A percentile compares a stretch with the other conserved stretches of the same genome.
phyloP scores from a whole-genome alignment of 2,113 vertebrate species.

The Calypte anna region DNA sequence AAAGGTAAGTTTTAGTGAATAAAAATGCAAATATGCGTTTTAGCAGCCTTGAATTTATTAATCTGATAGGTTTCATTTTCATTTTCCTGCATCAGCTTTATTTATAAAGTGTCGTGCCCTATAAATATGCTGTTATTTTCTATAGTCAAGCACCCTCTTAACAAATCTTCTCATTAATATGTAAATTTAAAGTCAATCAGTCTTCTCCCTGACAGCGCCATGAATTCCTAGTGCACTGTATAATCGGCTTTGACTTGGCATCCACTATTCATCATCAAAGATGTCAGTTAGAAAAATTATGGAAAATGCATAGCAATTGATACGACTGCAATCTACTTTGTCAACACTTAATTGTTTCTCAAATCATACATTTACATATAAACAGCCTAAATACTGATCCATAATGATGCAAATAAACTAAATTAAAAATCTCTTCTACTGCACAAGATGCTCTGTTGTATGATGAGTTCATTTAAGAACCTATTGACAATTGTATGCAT shows the following conservation, averaged over 20 bases:
- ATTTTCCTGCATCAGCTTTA: constrained; percentile 99
- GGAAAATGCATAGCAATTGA: constrained; percentile 84
- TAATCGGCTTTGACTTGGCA: constrained; percentile 98
- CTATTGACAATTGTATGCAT: constrained; percentile 69
- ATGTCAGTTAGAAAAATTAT: constrained; percentile 90
- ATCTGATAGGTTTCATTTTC: constrained; percentile 99
- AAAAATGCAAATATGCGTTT: constrained; percentile 97
- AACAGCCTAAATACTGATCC: constrained; percentile 84
- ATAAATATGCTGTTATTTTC: constrained; percentile 98
- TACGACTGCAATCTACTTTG: constrained; percentile 86
- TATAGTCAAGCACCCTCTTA: constrained; percentile 95
- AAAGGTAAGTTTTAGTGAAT: constrained; percentile 81
- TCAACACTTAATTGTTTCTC: constrained; percentile 89
- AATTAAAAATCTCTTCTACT: constrained; percentile 84
- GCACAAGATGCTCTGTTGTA: constrained; percentile 69
- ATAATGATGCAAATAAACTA: constrained; percentile 86
- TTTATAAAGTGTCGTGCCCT: constrained; percentile 99
- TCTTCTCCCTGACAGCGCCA: constrained; percentile 92
- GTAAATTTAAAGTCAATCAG: constrained; percentile 99
- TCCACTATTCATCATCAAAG: constrained; percentile 91
- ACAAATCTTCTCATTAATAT: constrained; percentile 99
- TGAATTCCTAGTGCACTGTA: constrained; percentile 94
- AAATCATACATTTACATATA: constrained; percentile 89
- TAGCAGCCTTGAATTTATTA: constrained; percentile 96
- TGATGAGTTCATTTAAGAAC: constrained; percentile 78